phyloP scores from a whole-genome alignment of 1,140 invertebrate species.

The Ctenoplectra terminalis region DNA sequence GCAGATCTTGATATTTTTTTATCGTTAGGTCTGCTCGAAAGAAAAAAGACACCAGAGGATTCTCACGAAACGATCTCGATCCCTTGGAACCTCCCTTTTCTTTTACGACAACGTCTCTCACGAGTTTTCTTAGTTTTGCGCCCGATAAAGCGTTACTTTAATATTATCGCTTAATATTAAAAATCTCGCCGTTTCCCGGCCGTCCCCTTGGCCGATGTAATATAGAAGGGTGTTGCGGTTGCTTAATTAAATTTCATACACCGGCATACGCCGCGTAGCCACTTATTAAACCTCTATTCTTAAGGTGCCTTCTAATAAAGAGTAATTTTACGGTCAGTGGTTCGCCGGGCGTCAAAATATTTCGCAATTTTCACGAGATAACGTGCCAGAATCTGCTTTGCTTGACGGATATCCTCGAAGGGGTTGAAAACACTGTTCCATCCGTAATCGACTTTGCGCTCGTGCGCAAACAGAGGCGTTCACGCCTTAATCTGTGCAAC shows the following conservation, averaged over 20 bases:
- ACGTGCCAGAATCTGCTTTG: not conserved
- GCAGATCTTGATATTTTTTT: conserved; percentile 20
- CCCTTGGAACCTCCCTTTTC: no score
- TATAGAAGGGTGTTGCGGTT: not conserved
- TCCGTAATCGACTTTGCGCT: conserved; percentile 31
- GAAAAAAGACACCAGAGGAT: not conserved
- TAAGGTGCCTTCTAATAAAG: conserved; percentile 5
- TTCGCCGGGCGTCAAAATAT: not conserved
- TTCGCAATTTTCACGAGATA: conserved; percentile 13
- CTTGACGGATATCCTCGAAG: conserved; percentile 32
- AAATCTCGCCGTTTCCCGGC: not conserved
- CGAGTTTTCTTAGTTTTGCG: conserved; percentile 27
- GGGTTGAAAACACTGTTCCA: conserved; percentile 3
- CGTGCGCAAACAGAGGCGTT: conserved; percentile 44
- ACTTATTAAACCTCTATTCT: conserved; percentile 21
- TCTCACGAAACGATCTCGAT: not conserved
- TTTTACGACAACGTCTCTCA: conserved; percentile 9
- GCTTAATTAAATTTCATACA: conserved; percentile 40
- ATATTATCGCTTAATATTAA: conserved; percentile 36
- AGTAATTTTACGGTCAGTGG: not conserved
- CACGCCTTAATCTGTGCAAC: conserved; percentile 48
- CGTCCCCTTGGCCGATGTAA: not conserved
- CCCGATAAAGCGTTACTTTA: conserved; percentile 10
- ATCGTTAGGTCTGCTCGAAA: not conserved
- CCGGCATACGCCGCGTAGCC: no score